Evolutionary conservation across 1,140 invertebrate species (phyloP).

Genomic region (Zophobas morio): DNA sequence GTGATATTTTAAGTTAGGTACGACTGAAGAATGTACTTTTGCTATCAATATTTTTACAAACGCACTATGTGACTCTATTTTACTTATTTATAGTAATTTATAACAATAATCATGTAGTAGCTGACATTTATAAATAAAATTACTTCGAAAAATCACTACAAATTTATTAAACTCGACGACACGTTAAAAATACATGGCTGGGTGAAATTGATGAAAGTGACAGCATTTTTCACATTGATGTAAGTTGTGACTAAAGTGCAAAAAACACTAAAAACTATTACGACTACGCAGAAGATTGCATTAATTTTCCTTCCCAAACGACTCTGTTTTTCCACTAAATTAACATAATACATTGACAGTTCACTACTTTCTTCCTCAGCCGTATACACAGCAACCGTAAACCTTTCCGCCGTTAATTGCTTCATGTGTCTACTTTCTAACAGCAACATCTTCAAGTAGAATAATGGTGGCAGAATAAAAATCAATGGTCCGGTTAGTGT

Average conservation of each 20-base stretch:
- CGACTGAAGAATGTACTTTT: slow-evolving; percentile 49
- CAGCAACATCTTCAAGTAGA: slow-evolving; percentile 76
- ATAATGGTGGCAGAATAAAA: slow-evolving; percentile 87
- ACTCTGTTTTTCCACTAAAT: neutral
- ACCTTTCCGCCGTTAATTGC: slow-evolving; percentile 52
- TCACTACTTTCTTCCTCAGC: slow-evolving; percentile 19
- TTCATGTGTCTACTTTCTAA: slow-evolving; percentile 51
- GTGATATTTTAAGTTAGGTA: slow-evolving; percentile 45
- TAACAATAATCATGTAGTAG: slow-evolving; percentile 9
- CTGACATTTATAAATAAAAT: slow-evolving; percentile 33
- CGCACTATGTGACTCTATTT: slow-evolving; percentile 10
- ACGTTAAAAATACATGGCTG: slow-evolving; percentile 77
- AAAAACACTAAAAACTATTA: slow-evolving; percentile 69
- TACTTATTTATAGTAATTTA: slow-evolving; percentile 46
- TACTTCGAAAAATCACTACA: neutral
- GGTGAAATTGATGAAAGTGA: slow-evolving; percentile 73
- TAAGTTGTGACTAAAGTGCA: slow-evolving; percentile 75
- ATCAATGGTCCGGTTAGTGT: slow-evolving; percentile 87
- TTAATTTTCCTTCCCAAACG: slow-evolving; percentile 42
- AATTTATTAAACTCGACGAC: slow-evolving; percentile 53
- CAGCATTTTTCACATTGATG: slow-evolving; percentile 74
- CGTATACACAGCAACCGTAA: slow-evolving; percentile 55
- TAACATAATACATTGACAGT: neutral
- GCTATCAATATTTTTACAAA: slow-evolving; percentile 33
- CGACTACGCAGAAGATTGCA: slow-evolving; percentile 64